Evolutionary conservation across 2,113 vertebrate species (phyloP).

Genomic region (Calyptomena viridis): DNA sequence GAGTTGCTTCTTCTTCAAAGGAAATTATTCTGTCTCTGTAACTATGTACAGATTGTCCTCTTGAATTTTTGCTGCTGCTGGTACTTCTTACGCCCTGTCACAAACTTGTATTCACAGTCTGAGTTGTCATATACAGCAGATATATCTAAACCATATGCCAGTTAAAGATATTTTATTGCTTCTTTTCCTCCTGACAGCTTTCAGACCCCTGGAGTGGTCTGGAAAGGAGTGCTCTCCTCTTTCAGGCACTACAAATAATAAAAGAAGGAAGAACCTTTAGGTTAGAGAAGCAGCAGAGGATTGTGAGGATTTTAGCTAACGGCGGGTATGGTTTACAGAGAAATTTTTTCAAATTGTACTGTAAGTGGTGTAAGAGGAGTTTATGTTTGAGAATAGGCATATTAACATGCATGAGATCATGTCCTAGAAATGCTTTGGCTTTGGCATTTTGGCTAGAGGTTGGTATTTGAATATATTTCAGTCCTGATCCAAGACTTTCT

Average conservation of each 20-base stretch:
- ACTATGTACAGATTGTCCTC: background rate
- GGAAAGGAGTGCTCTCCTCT: background rate
- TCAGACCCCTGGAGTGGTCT: background rate
- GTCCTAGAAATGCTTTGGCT: background rate
- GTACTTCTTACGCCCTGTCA: background rate
- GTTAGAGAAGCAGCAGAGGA: background rate
- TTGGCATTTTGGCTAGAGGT: background rate
- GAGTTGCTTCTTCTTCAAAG: background rate
- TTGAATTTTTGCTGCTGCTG: background rate
- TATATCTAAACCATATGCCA: background rate
- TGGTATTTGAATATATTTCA: background rate
- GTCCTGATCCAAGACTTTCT: background rate
- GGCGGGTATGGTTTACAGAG: background rate
- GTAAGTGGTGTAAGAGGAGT: background rate
- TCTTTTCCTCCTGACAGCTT: background rate
- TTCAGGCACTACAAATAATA: background rate
- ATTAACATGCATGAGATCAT: background rate
- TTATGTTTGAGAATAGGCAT: background rate
- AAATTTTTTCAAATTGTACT: background rate
- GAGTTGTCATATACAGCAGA: background rate
- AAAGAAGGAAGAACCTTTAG: background rate
- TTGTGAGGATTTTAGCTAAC: background rate
- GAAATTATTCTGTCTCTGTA: background rate
- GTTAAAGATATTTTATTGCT: background rate
- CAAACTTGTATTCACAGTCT: background rate